Conservation (phyloP, 2,797 vertebrate species). For the Tachyglossus aculeatus region DNA sequence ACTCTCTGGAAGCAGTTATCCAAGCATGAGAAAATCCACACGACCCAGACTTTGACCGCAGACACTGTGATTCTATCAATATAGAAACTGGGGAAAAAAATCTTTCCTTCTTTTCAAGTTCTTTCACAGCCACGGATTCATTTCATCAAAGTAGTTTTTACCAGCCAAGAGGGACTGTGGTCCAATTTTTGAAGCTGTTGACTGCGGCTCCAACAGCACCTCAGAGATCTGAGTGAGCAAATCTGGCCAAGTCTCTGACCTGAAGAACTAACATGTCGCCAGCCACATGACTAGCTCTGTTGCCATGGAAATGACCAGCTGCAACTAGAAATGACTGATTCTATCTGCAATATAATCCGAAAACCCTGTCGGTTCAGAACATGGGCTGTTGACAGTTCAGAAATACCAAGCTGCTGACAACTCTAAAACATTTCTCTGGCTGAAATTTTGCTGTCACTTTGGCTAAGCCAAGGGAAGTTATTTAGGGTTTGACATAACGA, state of each 20-base stretch:
- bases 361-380: neutral
- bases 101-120: neutral
- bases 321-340: neutral
- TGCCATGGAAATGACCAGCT: neutral
- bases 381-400: neutral
- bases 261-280: neutral
- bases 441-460: neutral
- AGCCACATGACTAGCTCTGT: neutral
- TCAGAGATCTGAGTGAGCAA: neutral
- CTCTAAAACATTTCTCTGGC: neutral
- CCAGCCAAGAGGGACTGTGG: neutral
- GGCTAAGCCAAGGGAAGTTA: neutral
- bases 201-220: neutral
- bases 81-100: neutral
- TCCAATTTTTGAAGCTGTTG: neutral
- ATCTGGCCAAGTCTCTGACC: neutral
- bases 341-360: neutral
- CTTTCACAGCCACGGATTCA: neutral
- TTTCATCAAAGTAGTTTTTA: neutral
- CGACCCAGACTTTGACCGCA: neutral
- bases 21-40: neutral
- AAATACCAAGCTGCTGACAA: neutral
- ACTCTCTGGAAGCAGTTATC: neutral
- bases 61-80: neutral
- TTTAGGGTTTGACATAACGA: neutral